These are phyloP conservation scores for Reinhardtius hippoglossoides DNA, from an alignment of 2,113 vertebrate genomes.

Conservation along the genomic window DNA sequence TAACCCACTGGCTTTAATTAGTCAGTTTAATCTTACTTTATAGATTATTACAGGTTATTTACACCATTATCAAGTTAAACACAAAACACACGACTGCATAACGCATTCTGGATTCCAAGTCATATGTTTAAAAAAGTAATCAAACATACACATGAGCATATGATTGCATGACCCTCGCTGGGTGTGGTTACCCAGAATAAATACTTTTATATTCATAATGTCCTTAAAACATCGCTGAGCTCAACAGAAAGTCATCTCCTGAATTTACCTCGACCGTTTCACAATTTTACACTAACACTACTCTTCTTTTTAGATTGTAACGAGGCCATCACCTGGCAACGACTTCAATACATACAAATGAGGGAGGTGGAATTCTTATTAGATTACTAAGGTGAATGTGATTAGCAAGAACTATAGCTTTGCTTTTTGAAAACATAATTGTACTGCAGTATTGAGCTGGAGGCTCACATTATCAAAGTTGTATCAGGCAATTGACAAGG, in stretches of 20 bases:
- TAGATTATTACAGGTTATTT: neutral
- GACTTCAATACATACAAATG: conserved; percentile 70
- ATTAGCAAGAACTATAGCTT: conserved; percentile 71
- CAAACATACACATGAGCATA: conserved; percentile 1
- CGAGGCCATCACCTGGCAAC: conserved; percentile 57
- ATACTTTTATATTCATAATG: conserved; percentile 48
- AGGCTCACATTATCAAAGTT: conserved; percentile 77
- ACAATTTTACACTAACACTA: conserved; percentile 63
- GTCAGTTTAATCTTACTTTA: neutral
- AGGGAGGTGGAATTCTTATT: conserved; percentile 61
- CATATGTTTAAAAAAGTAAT: conserved; percentile 10
- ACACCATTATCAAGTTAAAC: neutral
- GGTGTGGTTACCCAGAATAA: conserved; percentile 46
- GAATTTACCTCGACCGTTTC: conserved; percentile 61
- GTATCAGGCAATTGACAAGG: conserved; percentile 75
- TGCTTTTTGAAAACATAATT: conserved; percentile 69
- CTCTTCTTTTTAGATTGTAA: conserved; percentile 32
- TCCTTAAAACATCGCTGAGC: conserved; percentile 77
- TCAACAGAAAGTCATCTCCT: conserved; percentile 72
- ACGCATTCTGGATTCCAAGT: neutral
- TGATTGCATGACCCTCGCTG: conserved; percentile 12
- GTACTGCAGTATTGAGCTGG: conserved; percentile 63
- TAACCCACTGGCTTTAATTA: neutral
- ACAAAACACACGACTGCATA: neutral
- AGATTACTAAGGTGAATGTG: conserved; percentile 68